These are phyloP conservation scores for Nysson spinosus DNA, from an alignment of 2,888 invertebrate species.

Conservation along the genomic window DNA sequence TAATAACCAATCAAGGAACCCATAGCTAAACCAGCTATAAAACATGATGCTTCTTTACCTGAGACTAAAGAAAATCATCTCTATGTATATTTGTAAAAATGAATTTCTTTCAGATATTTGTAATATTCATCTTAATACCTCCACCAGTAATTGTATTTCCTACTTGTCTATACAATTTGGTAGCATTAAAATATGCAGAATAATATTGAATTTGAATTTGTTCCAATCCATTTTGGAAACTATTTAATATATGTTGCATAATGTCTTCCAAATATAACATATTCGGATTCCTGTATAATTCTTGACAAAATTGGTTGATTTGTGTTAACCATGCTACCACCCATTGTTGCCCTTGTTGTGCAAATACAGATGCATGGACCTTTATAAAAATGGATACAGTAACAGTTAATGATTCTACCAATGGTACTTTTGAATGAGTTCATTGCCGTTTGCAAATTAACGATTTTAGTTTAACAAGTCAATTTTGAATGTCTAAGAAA, in stretches of 20 bases:
- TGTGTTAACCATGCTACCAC: constrained; percentile 57
- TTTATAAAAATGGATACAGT: constrained; percentile 39
- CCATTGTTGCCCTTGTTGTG: constrained; percentile 69
- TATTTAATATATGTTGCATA: constrained; percentile 49
- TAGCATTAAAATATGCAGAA: constrained; percentile 60
- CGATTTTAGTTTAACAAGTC: no score
- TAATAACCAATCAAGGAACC: constrained; percentile 77
- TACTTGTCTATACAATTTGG: constrained; percentile 62
- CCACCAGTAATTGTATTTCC: constrained; percentile 51
- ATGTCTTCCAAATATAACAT: constrained; percentile 61
- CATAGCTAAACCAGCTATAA: constrained; percentile 76
- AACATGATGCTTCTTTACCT: constrained; percentile 76
- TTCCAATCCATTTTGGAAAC: constrained; percentile 60
- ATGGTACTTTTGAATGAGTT: background rate
- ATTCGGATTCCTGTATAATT: constrained; percentile 59
- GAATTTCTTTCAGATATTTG: constrained; percentile 23
- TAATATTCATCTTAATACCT: constrained; percentile 53
- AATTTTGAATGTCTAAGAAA: no score
- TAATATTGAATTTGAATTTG: constrained; percentile 63
- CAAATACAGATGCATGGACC: constrained; percentile 64
- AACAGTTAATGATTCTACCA: background rate
- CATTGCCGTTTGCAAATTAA: background rate
- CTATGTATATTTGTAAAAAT: background rate
- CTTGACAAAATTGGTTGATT: constrained; percentile 55
- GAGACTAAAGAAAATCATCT: constrained; percentile 72